Conservation (phyloP, 2,113 vertebrate genomes). For the Argyrosomus japonicus region DNA sequence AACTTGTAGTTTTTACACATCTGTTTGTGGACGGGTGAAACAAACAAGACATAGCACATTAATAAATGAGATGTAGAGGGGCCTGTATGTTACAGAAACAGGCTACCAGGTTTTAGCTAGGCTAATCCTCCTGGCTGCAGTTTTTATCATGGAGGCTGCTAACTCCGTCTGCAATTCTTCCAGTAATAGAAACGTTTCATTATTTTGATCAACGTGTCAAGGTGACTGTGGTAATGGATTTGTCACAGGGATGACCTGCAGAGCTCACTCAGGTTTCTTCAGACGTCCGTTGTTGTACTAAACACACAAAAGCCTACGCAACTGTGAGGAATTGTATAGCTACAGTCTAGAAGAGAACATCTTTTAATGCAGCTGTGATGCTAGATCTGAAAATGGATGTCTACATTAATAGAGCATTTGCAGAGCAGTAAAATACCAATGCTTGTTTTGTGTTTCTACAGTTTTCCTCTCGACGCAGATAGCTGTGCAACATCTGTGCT, state of each 20-base stretch:
- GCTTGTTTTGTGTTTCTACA: not conserved
- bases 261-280: not conserved
- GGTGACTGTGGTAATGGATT: not conserved
- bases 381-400: not conserved
- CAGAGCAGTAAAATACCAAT: not conserved
- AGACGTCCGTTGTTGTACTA: no score
- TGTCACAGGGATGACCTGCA: not conserved
- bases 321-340: not conserved
- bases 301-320: not conserved
- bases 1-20: no score
- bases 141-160: not conserved
- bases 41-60: no score
- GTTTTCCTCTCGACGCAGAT: no score
- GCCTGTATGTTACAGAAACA: no score
- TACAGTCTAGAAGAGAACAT: not conserved
- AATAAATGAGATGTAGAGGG: no score
- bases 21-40: no score
- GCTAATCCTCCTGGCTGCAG: no score
- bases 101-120: no score
- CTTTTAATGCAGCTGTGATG: not conserved
- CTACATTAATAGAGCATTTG: not conserved
- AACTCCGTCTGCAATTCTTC: not conserved
- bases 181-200: not conserved
- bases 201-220: not conserved
- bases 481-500: no score